phyloP scores from a whole-genome alignment of 1,140 invertebrate species.

The Drosophila varians region DNA sequence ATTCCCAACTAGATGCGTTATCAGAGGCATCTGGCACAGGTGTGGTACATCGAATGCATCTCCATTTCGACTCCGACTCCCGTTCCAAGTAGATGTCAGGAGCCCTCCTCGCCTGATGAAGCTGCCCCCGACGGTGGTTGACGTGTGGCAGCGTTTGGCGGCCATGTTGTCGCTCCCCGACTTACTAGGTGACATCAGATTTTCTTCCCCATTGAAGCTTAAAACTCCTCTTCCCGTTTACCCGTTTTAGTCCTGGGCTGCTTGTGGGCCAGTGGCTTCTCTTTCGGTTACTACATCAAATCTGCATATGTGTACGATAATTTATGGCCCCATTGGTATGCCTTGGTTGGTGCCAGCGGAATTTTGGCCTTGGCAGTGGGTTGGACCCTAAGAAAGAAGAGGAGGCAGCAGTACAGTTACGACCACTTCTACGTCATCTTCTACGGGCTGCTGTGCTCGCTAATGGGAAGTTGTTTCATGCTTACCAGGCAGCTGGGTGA shows the following conservation, averaged over 20 bases:
- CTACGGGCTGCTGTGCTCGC: conserved; percentile 67
- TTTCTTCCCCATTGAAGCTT: neutral
- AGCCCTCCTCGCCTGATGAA: conserved; percentile 18
- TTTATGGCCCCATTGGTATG: conserved; percentile 71
- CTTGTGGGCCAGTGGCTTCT: conserved; percentile 64
- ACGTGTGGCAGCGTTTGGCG: conserved; percentile 51
- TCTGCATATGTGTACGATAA: conserved; percentile 75
- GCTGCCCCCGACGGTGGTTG: conserved; percentile 24
- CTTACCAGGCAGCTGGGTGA: conserved; percentile 70
- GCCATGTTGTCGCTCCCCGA: conserved; percentile 54
- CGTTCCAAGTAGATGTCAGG: conserved; percentile 37
- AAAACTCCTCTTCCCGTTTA: neutral
- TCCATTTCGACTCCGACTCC: conserved; percentile 28
- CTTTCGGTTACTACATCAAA: conserved; percentile 72
- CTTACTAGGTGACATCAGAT: conserved; percentile 44
- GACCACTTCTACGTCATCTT: conserved; percentile 78
- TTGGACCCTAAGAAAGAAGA: conserved; percentile 64
- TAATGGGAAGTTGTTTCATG: conserved; percentile 76
- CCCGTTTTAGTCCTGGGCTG: conserved; percentile 51
- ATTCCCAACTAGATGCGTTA: conserved; percentile 57
- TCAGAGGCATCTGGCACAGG: conserved; percentile 10
- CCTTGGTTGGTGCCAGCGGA: conserved; percentile 40
- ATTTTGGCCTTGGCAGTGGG: conserved; percentile 44
- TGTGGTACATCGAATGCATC: conserved; percentile 36
- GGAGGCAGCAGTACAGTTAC: conserved; percentile 59